Percentiles rank a stretch among this genome's conserved stretches.
phyloP scores from a whole-genome alignment of 1,140 invertebrate species.

The Drosophila pachea region DNA sequence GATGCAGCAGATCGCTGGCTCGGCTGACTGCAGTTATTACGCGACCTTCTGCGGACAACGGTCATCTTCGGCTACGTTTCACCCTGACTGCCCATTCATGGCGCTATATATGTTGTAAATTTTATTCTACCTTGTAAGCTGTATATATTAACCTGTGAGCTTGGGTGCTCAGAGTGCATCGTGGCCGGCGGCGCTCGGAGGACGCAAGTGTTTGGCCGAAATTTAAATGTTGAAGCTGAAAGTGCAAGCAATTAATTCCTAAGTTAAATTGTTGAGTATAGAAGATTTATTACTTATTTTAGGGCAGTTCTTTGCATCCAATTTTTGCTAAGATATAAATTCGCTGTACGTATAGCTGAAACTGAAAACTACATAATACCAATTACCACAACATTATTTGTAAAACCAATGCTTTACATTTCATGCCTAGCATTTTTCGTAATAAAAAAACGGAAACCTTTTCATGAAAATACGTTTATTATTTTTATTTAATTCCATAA shows the following conservation, averaged over 20 bases:
- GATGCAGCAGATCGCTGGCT: conserved; percentile 47
- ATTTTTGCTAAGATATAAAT: conserved; percentile 42
- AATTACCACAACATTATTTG: conserved; percentile 38
- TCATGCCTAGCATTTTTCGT: conserved; percentile 12
- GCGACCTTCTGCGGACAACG: conserved; percentile 22
- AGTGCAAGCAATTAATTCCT: conserved; percentile 58
- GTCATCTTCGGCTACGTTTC: conserved; percentile 44
- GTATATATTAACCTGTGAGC: conserved; percentile 32
- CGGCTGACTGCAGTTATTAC: conserved; percentile 2
- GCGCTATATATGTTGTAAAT: conserved; percentile 53
- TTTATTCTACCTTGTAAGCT: conserved; percentile 57
- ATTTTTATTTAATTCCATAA: background rate
- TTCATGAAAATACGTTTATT: conserved; percentile 1
- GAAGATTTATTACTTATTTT: conserved; percentile 61
- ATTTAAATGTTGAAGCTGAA: conserved; percentile 60
- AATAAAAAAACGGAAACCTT: conserved; percentile 19
- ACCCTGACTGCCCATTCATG: conserved; percentile 36
- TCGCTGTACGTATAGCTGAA: conserved; percentile 46
- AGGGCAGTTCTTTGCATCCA: conserved; percentile 31
- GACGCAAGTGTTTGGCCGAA: conserved; percentile 47
- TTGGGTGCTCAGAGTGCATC: conserved; percentile 47
- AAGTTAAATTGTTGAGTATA: conserved; percentile 73
- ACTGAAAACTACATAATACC: conserved; percentile 23
- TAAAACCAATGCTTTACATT: conserved; percentile 23
- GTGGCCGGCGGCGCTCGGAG: conserved; percentile 53